Base-by-base conservation (phyloP, 2,888 invertebrate genomes). In the Amphipyra tragopoginis region DNA sequence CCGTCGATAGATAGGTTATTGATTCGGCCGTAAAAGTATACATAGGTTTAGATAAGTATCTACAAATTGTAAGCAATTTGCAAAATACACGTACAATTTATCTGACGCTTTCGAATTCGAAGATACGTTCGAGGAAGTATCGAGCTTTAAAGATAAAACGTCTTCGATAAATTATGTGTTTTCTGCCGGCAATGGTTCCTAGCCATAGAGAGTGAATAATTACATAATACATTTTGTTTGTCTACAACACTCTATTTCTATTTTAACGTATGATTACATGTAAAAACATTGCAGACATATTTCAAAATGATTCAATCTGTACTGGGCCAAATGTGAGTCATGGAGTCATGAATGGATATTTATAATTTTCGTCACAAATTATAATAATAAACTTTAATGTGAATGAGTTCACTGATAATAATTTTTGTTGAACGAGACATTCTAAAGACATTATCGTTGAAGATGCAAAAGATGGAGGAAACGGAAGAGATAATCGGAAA, bases 251-350 rank as follows among this genome's bases (percentile, higher is more conserved):
- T 13, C 15, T 7, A 39, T 13, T 49, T 64, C 58, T 69, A 65
- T 58, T 13, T n/a, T n/a, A 36, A 54, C 13, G 4, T 5, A 47
- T 69, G 68, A 68, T 71, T 36, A 15, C 15, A 65, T 36, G 15
- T 38, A 29, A 54, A 63, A 51, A 57, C 42, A 50, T 42, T 59
- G 44, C 54, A 72, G 33, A 66, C 11, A 15, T 43, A 29, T 21
- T 40, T 55, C 26, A 6, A 15, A 66, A 66, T 72, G 72, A 69
- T 66, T 59, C 51, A 72, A 54, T 59, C 33, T 13, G 26, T 2
- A 10, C 7, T 40, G 26, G n/a, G 52, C 44, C n/a, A n/a, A n/a
- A n/a, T n/a, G n/a, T n/a, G n/a, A n/a, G n/a, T n/a, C n/a, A n/a
- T 29, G 3, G 60, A 66, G 6, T 72, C 69, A 59, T 45, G 33